Evolutionary conservation across 2,888 invertebrate genomes (phyloP), one percentile per base, ranked within the genome.

Genomic region (Lasioglossum oenotherae): DNA sequence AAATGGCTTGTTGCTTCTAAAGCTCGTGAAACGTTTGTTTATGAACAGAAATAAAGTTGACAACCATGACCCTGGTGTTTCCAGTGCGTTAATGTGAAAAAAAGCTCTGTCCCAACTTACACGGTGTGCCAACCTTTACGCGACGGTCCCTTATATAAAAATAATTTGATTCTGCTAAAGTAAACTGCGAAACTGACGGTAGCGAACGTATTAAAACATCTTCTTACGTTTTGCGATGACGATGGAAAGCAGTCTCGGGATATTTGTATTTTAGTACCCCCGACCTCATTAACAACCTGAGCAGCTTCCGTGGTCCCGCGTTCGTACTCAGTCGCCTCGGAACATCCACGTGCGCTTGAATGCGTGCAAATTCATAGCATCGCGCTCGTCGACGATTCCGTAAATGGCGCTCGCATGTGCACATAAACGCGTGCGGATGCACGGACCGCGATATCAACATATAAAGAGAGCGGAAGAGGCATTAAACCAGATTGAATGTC

Each of bases 401-500:
- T 75, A 80, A 79, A 79, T 60, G 57, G 74, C 31, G 74, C n/a
- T 31, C 35, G 38, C 16, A 14, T 16, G 23, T 23, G 27, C 23
- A 44, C 44, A 57, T 23, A 53, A 53, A 53, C 53, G 53, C 38
- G 49, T 27, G 60, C 35, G 31, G 23, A 31, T 23, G 46, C 69
- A 19, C 67, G 23, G 35, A 1, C 38, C 19, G 14, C 67, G 67
- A 38, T 46, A 49, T 38, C 60, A 49, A 41, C 38, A 12, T 31
- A 64, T 69, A 69, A 44, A 46, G 75, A 80, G 87, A 74, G 46
- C 27, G 80, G 57, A 84, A 81, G 77, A 83, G 76, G 86, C 86
- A 88, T 88, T 89, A 88, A 84, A 87, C 75, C 83, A 87, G 87
- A 91, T 92, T 88, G 87, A 89, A 89, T 86, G 83, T 82, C 69